Base-by-base conservation (phyloP, 1,140 invertebrate species). In the Helicoverpa armigera region DNA sequence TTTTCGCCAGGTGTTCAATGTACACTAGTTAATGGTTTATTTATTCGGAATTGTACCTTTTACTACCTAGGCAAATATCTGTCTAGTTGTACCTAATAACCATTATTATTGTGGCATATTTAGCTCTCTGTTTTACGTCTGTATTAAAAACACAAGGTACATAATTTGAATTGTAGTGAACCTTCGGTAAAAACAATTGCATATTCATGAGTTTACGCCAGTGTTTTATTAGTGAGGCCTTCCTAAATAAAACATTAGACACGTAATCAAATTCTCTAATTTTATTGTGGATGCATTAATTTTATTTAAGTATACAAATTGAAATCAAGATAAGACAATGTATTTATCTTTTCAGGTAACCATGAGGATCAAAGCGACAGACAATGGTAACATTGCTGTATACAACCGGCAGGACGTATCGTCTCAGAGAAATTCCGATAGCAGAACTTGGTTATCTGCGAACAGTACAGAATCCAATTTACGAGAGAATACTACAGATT, bases 331-430 rank as follows among this genome's bases (percentile, higher is more conserved):
- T 9, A 43, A 43, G 35, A 43, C 4, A 43, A 43, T 43, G 35
- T 43, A 60, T 31, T 11, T 76, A 43, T 81, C 12, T 81, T 90
- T 89, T 9, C 89, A 93, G 91, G 78, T 85, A 90, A 92, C 69
- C 86, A 94, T 94, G 92, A 92, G 84, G 87, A 89, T 94, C 82
- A 82, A 87, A 78, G 80, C 56, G 51, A 82, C 31, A 85, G 88
- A 91, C 70, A 94, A 94, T 76, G 92, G 92, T 72, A 94, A 94
- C 82, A 69, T 92, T 53, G 80, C 81, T n/a, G 16, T 65, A 43
- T 78, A 63, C 79, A 54, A 85, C 23, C 61, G 14, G 3, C 63
- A 65, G 53, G 50, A 79, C 63, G 77, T 54, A 31, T 51, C 18
- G 50, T 82, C 65, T 29, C 80, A 73, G 23, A 48, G 65, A 77